phyloP scores from a whole-genome alignment of 2,797 vertebrate genomes.

The Clarias fuscus region DNA sequence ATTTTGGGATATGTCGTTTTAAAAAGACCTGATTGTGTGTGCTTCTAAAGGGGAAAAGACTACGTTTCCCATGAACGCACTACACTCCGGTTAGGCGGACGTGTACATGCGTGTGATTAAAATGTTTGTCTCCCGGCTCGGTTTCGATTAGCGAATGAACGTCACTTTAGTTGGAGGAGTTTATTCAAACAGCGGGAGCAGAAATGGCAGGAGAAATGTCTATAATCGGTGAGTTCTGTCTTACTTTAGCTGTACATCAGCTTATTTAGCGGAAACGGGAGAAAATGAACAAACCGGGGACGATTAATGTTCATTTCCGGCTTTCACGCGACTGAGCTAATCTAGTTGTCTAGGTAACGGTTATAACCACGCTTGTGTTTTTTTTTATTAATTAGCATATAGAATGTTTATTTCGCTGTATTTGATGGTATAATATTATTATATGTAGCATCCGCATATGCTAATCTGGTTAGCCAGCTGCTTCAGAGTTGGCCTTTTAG shows the following conservation, averaged over 20 bases:
- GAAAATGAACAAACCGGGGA: neutral
- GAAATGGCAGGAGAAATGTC: constrained; percentile 77
- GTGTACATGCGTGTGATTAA: constrained; percentile 61
- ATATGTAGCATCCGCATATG: neutral
- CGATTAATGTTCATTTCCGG: neutral
- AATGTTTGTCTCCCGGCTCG: constrained; percentile 36
- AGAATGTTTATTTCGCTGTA: neutral
- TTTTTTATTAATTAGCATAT: neutral
- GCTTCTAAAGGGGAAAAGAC: constrained; percentile 15
- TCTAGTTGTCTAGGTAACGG: neutral
- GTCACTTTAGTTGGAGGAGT: constrained; percentile 5
- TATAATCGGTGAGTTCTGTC: constrained; percentile 72
- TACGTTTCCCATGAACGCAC: constrained; percentile 67
- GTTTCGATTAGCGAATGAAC: constrained; percentile 17
- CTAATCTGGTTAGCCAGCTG: neutral
- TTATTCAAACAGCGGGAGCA: neutral
- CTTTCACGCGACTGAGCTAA: neutral
- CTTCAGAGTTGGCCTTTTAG: neutral
- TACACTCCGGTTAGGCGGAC: constrained; percentile 57
- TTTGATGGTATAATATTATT: neutral
- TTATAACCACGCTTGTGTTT: neutral
- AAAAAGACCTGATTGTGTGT: fast-evolving
- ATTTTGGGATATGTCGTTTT: constrained; percentile 71
- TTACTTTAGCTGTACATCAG: too few relatives aligned
- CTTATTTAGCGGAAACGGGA: neutral